Evolutionary conservation across 1,140 invertebrate genomes (phyloP), one percentile per base, ranked within the genome.

Genomic region (Tetramorium parvispinum): DNA sequence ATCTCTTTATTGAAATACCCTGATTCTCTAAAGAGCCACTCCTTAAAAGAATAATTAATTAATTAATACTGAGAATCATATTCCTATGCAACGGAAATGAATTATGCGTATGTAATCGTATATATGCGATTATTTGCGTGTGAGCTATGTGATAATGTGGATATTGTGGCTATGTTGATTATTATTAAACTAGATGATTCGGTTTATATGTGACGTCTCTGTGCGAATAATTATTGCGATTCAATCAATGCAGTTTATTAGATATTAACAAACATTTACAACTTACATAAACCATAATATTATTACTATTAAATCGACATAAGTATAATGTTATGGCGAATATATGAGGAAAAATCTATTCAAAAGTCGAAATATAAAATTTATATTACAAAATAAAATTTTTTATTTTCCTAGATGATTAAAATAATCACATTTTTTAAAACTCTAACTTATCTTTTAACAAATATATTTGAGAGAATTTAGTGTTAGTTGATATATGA

Each of bases 61-160:
- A 18, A 18, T 63, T 46, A 55, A 77, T 63, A 46, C 16, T 18
- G 11, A 11, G 21, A 76, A 55, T 59, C 53, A 21, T 6, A 40
- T 11, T 10, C 43, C 21, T 37, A 24, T 32, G 43, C 49, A 63
- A 78, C 24, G 76, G 27, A 78, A 78, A 27, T 65, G 51, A 79
- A 79, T 79, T 43, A 49, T n/a, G 59, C n/a, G 61, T 78, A 51
- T 21, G 76, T 37, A n/a, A 79, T 79, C 27, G 27, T 24, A 51
- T 51, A 79, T 51, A 79, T 21, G 76, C n/a, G 76, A 79, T 79
- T 79, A 66, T 46, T 79, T 79, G 46, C 1, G 32, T 32, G 32
- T 32, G 32, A 32, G 32, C 32, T 32, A 32, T 32, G 32, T 32
- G 32, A 32, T 27, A 27, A 27, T 27, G 27, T 32, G 59, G 43